Conservation (phyloP, 2,797 vertebrate species). For the Pipistrellus kuhlii region DNA sequence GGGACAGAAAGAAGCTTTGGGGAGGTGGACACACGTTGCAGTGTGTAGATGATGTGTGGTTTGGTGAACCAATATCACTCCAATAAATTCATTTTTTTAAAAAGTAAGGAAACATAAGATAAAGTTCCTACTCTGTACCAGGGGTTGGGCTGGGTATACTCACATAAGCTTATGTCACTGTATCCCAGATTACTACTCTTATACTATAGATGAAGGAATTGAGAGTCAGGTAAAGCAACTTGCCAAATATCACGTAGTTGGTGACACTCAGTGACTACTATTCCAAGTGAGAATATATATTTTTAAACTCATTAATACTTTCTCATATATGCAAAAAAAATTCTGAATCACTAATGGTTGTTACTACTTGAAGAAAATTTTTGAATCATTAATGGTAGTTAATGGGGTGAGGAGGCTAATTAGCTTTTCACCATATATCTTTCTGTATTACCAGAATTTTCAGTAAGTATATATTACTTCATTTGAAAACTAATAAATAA, state of each 20-base stretch:
- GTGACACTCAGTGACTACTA: neutral
- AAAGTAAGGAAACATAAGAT: neutral
- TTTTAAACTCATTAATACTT: slow-evolving; percentile 41
- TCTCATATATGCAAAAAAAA: slow-evolving; percentile 6
- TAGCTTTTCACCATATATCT: slow-evolving; percentile 27
- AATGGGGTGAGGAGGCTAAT: neutral
- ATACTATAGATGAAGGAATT: neutral
- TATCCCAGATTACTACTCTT: neutral
- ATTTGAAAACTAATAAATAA: slow-evolving; percentile 50
- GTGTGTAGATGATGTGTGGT: neutral
- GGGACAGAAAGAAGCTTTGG: neutral
- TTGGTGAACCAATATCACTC: neutral
- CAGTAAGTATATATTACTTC: slow-evolving; percentile 16
- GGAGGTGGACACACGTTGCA: neutral
- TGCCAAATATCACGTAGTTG: neutral
- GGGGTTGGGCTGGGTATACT: neutral
- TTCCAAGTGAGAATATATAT: neutral
- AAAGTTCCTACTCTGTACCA: neutral
- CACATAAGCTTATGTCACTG: slow-evolving; percentile 4
- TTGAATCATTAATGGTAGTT: slow-evolving; percentile 13
- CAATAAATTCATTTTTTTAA: neutral
- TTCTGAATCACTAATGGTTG: slow-evolving; percentile 38
- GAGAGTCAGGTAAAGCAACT: slow-evolving; percentile 16
- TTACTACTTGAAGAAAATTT: slow-evolving; percentile 22
- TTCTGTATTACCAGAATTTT: slow-evolving; percentile 54